Evolutionary conservation across 2,888 invertebrate genomes (phyloP).

Genomic region (Lymantria monacha): DNA sequence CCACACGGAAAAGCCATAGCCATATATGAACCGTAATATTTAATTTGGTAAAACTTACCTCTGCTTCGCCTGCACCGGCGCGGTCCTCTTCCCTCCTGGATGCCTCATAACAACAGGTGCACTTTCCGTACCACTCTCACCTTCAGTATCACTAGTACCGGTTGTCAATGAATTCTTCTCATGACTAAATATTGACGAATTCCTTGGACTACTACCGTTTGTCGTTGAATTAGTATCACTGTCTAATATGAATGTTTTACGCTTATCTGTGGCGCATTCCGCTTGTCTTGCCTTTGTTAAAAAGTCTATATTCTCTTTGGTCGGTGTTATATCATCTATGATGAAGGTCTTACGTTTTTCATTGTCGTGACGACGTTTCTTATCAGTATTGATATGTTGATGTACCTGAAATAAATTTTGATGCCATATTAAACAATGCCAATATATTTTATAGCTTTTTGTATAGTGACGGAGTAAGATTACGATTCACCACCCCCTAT

Average conservation of each 20-base stretch:
- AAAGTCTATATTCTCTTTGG: constrained; percentile 68
- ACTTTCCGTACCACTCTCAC: constrained; percentile 70
- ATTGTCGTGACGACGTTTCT: constrained; percentile 48
- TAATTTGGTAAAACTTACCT: constrained; percentile 50
- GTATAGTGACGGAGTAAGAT: no score
- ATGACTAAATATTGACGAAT: constrained; percentile 73
- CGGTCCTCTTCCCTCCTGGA: constrained; percentile 44
- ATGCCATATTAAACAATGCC: background rate
- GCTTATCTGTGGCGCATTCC: constrained; percentile 59
- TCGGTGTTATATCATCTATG: constrained; percentile 67
- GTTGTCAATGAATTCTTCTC: constrained; percentile 59
- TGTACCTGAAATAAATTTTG: constrained; percentile 51
- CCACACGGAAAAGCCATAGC: no score
- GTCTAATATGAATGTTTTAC: constrained; percentile 73
- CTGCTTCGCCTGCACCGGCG: constrained; percentile 54
- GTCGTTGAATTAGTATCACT: constrained; percentile 76
- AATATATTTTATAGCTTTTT: no score
- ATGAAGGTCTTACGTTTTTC: constrained; percentile 69
- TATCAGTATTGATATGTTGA: constrained; percentile 46
- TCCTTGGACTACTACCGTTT: constrained; percentile 73
- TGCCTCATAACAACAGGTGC: constrained; percentile 66
- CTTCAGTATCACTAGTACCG: constrained; percentile 70
- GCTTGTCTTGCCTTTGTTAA: constrained; percentile 41
- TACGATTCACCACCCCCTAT: no score
- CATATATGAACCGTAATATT: no score